Conservation (phyloP, 2,797 vertebrate genomes). For the Fratercula arctica region DNA sequence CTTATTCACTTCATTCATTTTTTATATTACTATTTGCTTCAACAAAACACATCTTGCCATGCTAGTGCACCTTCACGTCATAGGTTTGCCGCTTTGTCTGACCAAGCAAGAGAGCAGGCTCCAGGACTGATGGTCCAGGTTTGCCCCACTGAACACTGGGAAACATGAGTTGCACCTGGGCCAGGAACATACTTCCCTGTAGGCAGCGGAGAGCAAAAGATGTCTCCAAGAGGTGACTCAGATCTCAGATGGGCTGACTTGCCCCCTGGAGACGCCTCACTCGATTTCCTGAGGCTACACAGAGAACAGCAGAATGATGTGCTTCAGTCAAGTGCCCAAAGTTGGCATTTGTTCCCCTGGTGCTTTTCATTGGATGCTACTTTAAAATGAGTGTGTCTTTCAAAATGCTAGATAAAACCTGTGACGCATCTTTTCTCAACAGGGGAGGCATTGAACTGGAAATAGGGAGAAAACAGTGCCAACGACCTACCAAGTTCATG, state of each 20-base stretch:
- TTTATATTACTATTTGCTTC: not conserved
- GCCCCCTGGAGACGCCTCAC: not conserved
- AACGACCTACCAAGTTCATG: not conserved
- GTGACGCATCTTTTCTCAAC: not conserved
- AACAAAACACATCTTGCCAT: not conserved
- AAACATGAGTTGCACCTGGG: not conserved
- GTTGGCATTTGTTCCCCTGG: not conserved
- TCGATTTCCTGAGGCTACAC: not conserved
- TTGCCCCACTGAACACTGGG: not conserved
- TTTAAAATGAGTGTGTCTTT: not conserved
- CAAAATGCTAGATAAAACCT: not conserved
- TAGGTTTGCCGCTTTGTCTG: not conserved
- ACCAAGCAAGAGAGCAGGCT: not conserved
- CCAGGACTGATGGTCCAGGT: not conserved
- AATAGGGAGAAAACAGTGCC: not conserved
- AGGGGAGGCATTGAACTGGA: not conserved
- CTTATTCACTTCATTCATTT: not conserved
- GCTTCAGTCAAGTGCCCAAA: not conserved
- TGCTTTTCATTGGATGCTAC: not conserved
- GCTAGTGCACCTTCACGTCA: not conserved
- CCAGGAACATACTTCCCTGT: accelerated
- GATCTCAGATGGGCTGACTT: not conserved
- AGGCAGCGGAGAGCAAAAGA: not conserved
- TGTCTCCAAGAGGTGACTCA: not conserved
- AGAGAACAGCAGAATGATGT: not conserved